Percentiles rank a stretch among this genome's conserved stretches.
Conservation (phyloP, 2,888 invertebrate genomes). For the Lycocerus yunnanus region DNA sequence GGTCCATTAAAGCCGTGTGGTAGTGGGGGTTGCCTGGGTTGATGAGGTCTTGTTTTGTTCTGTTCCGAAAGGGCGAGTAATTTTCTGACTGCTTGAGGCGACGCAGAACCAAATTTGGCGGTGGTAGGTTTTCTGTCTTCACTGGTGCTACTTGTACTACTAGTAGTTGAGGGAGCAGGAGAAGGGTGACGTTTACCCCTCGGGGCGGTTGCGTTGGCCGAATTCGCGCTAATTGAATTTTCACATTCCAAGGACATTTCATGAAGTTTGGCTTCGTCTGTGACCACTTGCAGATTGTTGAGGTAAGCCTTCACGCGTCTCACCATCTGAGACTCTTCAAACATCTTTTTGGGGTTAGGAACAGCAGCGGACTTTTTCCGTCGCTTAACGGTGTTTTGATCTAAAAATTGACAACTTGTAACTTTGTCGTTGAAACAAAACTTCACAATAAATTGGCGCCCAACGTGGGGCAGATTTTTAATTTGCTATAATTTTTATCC, state of each 20-base stretch:
- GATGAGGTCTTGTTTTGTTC: slow-evolving; percentile 85
- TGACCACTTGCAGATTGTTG: slow-evolving; percentile 87
- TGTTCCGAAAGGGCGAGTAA: slow-evolving; percentile 89
- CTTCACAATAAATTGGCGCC: too few relatives aligned
- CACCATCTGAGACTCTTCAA: slow-evolving; percentile 99
- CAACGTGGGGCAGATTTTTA: too few relatives aligned
- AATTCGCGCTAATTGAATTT: slow-evolving; percentile 55
- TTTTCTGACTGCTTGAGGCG: slow-evolving; percentile 96
- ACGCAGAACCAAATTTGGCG: slow-evolving; percentile 82
- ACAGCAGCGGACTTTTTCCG: slow-evolving; percentile 88
- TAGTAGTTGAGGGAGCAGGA: slow-evolving; percentile 91
- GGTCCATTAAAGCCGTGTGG: slow-evolving; percentile 61
- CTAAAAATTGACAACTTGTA: too few relatives aligned
- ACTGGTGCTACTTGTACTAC: slow-evolving; percentile 89
- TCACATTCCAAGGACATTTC: slow-evolving; percentile 91
- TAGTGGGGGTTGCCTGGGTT: slow-evolving; percentile 70
- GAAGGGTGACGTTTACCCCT: slow-evolving; percentile 63
- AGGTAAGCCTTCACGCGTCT: slow-evolving; percentile 95
- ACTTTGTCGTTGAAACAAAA: too few relatives aligned
- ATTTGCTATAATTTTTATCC: too few relatives aligned
- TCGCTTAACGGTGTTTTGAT: slow-evolving; percentile 86
- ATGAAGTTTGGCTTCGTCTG: slow-evolving; percentile 89
- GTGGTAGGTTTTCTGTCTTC: slow-evolving; percentile 66
- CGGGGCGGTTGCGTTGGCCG: slow-evolving; percentile 58
- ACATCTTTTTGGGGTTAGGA: slow-evolving; percentile 97